Percentiles rank a stretch among this genome's conserved stretches.
Conservation (phyloP, 1,140 invertebrate species). For the Microplitis mediator region DNA sequence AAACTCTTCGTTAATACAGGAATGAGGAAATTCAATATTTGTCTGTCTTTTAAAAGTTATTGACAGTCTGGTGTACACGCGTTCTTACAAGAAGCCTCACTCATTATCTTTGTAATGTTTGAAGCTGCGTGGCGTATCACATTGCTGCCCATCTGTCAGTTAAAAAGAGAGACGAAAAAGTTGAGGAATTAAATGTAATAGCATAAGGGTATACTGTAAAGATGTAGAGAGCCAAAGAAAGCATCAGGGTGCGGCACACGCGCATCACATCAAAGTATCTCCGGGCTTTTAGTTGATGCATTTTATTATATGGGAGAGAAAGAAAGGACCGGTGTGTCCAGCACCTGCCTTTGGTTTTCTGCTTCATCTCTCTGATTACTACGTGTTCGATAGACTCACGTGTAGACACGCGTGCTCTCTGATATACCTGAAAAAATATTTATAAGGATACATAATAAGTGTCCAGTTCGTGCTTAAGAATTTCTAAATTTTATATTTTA, state of each 20-base stretch:
- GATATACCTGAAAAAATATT: too few relatives aligned
- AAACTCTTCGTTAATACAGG: background rate
- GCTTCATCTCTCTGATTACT: conserved; percentile 14
- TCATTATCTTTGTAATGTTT: too few relatives aligned
- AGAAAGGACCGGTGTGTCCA: conserved; percentile 20
- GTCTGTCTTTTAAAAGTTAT: background rate
- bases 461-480: too few relatives aligned
- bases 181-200: too few relatives aligned
- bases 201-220: too few relatives aligned
- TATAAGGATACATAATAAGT: background rate
- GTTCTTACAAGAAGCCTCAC: too few relatives aligned
- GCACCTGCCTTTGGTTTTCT: conserved; percentile 5
- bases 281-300: background rate
- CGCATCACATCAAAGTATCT: background rate
- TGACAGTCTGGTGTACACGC: background rate
- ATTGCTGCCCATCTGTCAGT: too few relatives aligned
- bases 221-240: too few relatives aligned
- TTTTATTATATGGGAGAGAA: background rate
- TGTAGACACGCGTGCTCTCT: conserved; percentile 14
- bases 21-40: conserved; percentile 16
- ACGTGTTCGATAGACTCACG: background rate
- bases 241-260: background rate
- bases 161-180: too few relatives aligned
- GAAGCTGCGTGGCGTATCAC: too few relatives aligned
- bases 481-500: too few relatives aligned